Conservation (phyloP, 1,140 invertebrate species). For the Trichonephila clavipes region DNA sequence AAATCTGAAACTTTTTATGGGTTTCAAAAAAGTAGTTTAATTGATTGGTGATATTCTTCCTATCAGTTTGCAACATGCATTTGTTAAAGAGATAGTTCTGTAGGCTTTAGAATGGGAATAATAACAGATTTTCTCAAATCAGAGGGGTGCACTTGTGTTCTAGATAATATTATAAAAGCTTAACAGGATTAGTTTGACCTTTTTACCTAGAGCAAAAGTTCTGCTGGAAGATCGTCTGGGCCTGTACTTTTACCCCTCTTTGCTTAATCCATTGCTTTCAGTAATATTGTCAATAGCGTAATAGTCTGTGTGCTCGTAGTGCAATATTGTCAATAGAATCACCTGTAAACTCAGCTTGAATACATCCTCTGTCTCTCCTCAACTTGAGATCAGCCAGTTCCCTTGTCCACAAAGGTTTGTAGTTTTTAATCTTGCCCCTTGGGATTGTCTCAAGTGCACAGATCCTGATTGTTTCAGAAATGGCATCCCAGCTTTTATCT, state of each 20-base stretch:
- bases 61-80: conserved; percentile 21
- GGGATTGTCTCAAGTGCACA: conserved; percentile 27
- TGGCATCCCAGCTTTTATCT: conserved; percentile 38
- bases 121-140: conserved; percentile 40
- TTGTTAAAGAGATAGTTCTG: conserved; percentile 40
- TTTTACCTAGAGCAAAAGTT: conserved; percentile 19
- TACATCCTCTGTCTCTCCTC: background rate
- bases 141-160: conserved; percentile 36
- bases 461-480: conserved; percentile 42
- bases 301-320: background rate
- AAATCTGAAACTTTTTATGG: no score
- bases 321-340: background rate
- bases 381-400: background rate
- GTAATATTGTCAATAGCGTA: background rate
- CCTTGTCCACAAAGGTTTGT: conserved; percentile 43
- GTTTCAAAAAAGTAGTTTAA: background rate
- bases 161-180: background rate
- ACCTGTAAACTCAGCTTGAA: background rate
- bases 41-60: background rate
- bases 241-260: conserved; percentile 31
- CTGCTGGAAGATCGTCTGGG: conserved; percentile 6
- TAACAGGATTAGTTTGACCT: background rate
- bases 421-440: conserved; percentile 34
- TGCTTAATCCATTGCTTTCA: background rate
- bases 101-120: conserved; percentile 27